Evolutionary conservation across 2,113 vertebrate species (phyloP).

Genomic region (Dicrurus megarhynchus): DNA sequence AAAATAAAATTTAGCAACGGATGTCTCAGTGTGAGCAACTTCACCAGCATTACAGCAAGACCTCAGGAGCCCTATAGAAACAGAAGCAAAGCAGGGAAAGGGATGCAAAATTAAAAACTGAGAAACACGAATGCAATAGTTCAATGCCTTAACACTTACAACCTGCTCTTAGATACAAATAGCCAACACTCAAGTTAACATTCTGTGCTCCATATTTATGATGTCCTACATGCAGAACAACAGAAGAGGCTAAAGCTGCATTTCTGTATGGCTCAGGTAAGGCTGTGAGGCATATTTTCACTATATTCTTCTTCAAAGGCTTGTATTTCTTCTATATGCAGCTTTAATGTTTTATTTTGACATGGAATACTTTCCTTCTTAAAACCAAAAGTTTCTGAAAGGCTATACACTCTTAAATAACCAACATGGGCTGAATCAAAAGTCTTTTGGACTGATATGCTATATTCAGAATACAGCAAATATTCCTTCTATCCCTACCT

Average conservation of each 20-base stretch:
- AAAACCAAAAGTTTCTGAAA: neutral
- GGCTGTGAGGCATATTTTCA: neutral
- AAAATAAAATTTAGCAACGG: neutral
- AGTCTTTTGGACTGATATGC: neutral
- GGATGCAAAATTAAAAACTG: neutral
- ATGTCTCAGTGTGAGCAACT: neutral
- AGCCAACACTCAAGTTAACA: neutral
- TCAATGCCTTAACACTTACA: neutral
- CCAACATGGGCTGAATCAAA: neutral
- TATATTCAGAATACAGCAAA: neutral
- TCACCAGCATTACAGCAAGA: neutral
- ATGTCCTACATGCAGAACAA: neutral
- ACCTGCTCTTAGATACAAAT: neutral
- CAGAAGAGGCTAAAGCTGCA: neutral
- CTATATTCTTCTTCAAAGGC: neutral
- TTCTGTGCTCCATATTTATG: neutral
- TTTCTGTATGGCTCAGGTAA: neutral
- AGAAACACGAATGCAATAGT: neutral
- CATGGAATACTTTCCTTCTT: neutral
- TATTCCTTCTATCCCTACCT: neutral
- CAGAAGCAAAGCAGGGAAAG: neutral
- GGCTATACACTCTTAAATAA: neutral
- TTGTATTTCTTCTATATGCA: neutral
- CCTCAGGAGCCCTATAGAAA: neutral
- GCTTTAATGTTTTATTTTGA: neutral